Evolutionary conservation across 1,140 invertebrate species (phyloP).

Genomic region (Neodiprion fabricii): DNA sequence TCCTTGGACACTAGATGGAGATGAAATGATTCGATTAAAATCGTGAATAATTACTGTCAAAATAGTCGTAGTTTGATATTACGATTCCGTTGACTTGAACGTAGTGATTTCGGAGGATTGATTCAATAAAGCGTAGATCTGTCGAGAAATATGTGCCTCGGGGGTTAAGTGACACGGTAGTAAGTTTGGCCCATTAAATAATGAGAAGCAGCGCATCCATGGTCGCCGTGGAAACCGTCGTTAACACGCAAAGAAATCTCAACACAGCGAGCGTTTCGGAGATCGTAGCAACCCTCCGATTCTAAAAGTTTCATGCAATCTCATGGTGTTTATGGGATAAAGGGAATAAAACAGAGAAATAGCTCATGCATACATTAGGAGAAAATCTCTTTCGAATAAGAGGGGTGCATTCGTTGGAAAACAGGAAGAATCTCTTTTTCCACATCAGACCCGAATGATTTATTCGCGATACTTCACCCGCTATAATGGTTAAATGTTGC

Average conservation of each 20-base stretch:
- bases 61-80: too few relatives aligned
- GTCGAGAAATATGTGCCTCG: background rate
- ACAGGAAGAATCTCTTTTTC: background rate
- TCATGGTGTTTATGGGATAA: conserved; percentile 17
- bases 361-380: conserved; percentile 17
- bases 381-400: background rate
- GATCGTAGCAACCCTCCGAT: background rate
- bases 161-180: background rate
- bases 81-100: too few relatives aligned
- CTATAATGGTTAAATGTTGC: background rate
- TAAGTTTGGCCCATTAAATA: conserved; percentile 8
- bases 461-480: background rate
- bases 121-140: background rate
- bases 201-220: conserved; percentile 8
- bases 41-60: too few relatives aligned
- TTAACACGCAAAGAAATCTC: background rate
- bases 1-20: too few relatives aligned
- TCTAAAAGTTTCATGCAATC: conserved; percentile 16
- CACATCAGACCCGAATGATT: background rate
- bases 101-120: background rate
- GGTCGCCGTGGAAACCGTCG: conserved; percentile 13
- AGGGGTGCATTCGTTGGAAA: conserved; percentile 14
- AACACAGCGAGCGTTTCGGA: background rate
- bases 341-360: conserved; percentile 13
- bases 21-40: too few relatives aligned